phyloP scores from a whole-genome alignment of 2,888 invertebrate genomes.

The Xylota sylvarum region DNA sequence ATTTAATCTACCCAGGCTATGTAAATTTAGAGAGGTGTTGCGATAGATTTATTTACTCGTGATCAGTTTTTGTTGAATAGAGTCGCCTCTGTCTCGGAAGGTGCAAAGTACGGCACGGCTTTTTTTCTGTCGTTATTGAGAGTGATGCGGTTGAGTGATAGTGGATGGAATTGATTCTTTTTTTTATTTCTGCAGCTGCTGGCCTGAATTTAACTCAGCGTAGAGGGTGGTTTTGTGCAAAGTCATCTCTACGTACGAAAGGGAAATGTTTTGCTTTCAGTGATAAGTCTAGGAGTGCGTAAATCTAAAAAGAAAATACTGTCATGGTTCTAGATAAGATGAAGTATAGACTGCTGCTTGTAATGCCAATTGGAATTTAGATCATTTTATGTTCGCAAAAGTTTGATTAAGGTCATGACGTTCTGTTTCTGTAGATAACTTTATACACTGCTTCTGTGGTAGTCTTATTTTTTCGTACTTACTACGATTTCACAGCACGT shows the following conservation, averaged over 20 bases:
- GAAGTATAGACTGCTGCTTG: not conserved
- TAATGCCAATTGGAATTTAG: not conserved
- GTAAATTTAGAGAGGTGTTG: constrained; percentile 31
- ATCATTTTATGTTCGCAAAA: not conserved
- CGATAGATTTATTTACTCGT: constrained; percentile 3
- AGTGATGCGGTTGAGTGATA: not conserved
- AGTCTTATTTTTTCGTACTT: not conserved
- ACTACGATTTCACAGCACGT: not conserved
- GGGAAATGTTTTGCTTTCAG: not conserved
- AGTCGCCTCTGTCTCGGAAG: constrained; percentile 1
- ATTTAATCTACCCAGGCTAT: constrained; percentile 6
- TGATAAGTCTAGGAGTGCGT: not conserved
- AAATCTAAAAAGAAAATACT: not conserved
- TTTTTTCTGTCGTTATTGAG: not conserved
- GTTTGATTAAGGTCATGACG: constrained; percentile 15
- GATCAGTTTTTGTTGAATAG: constrained; percentile 9
- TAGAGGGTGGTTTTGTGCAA: constrained; percentile 16
- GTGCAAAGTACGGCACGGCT: constrained; percentile 58
- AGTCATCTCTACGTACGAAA: not conserved
- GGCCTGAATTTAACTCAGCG: not conserved
- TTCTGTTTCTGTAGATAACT: not conserved
- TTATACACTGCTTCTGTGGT: not conserved
- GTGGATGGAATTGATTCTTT: constrained; percentile 26
- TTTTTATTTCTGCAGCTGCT: not conserved
- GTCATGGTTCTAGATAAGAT: not conserved